phyloP scores from a whole-genome alignment of 2,113 vertebrate genomes.

The Thamnaconus septentrionalis region DNA sequence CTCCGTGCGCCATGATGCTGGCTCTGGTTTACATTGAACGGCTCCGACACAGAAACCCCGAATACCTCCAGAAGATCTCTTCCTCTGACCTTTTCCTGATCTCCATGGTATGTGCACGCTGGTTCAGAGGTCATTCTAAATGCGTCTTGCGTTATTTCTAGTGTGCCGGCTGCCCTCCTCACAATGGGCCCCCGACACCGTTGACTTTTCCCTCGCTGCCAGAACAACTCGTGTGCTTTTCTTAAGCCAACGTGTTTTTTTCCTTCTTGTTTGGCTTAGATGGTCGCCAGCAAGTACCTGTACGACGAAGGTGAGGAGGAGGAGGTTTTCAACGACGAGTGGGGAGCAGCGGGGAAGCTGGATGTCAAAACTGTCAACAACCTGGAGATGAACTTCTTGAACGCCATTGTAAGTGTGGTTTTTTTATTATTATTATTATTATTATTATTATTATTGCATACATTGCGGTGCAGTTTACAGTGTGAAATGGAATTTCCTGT shows the following conservation, averaged over 20 bases:
- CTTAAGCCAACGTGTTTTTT: background rate
- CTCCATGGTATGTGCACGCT: slow-evolving; percentile 86
- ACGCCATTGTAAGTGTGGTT: slow-evolving; percentile 87
- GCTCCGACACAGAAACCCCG: slow-evolving; percentile 93
- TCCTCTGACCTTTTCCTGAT: slow-evolving; percentile 98
- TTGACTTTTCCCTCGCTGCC: background rate
- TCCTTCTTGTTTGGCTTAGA: slow-evolving; percentile 70
- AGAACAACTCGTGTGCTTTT: too few relatives aligned
- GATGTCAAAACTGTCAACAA: slow-evolving; percentile 92
- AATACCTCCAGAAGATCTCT: slow-evolving; percentile 96
- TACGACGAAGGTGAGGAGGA: slow-evolving; percentile 98
- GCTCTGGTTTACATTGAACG: slow-evolving; percentile 97
- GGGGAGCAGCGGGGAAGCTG: slow-evolving; percentile 94
- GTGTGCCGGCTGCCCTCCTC: background rate
- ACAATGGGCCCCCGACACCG: background rate
- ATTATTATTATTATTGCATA: background rate
- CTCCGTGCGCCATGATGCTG: slow-evolving; percentile 97
- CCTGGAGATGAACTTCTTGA: slow-evolving; percentile 94
- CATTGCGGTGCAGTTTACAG: too few relatives aligned
- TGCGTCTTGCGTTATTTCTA: slow-evolving; percentile 1
- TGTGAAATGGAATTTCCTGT: too few relatives aligned
- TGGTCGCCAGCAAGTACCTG: slow-evolving; percentile 98
- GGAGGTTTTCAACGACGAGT: slow-evolving; percentile 97
- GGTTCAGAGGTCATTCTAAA: background rate
- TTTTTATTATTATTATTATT: background rate